Percentiles rank a stretch among this genome's conserved stretches.
Evolutionary conservation across 2,888 invertebrate species (phyloP).

Genomic region (Cylindroiulus punctatus): DNA sequence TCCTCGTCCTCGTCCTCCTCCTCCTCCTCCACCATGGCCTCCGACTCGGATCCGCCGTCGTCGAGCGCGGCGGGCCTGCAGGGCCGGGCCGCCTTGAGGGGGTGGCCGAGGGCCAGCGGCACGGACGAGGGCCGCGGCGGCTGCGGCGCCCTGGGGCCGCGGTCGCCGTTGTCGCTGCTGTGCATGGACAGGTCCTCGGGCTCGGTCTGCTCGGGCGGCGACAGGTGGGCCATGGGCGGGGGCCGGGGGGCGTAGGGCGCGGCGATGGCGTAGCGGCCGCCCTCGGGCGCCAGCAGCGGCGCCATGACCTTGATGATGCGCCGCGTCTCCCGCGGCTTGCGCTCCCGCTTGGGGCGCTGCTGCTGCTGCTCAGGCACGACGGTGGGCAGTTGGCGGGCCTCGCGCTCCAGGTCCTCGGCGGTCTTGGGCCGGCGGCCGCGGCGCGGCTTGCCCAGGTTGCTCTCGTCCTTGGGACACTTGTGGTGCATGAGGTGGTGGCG

Average conservation of each 20-base stretch:
- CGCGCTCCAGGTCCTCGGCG: conserved; percentile 51
- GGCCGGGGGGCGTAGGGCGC: not conserved
- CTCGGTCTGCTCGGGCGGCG: conserved; percentile 79
- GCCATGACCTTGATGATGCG: conserved; percentile 66
- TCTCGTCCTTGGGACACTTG: conserved; percentile 74
- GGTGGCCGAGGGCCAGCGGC: conserved; percentile 17
- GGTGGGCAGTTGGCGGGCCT: conserved; percentile 52
- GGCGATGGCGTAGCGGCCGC: not conserved
- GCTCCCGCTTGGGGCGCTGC: conserved; percentile 62
- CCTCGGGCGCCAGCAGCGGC: conserved; percentile 57
- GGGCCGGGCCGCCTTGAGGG: conserved; percentile 53
- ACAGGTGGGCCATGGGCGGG: conserved; percentile 66
- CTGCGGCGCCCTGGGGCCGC: conserved; percentile 22
- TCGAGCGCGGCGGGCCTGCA: conserved; percentile 58
- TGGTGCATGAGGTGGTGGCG: conserved; percentile 87
- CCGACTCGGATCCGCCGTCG: conserved; percentile 57
- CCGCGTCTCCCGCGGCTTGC: conserved; percentile 70
- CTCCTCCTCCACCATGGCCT: conserved; percentile 58
- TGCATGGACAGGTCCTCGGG: conserved; percentile 87
- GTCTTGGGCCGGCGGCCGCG: conserved; percentile 61
- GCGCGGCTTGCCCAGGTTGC: conserved; percentile 61
- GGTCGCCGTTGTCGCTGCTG: conserved; percentile 58
- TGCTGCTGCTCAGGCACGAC: conserved; percentile 51
- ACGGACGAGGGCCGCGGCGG: conserved; percentile 49
- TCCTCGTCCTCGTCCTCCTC: conserved; percentile 59